Evolutionary conservation across 35 echinoderm and acorn worm species (phyloP), one percentile per base, ranked within the genome.

Genomic region (Apostichopus parvimensis): DNA sequence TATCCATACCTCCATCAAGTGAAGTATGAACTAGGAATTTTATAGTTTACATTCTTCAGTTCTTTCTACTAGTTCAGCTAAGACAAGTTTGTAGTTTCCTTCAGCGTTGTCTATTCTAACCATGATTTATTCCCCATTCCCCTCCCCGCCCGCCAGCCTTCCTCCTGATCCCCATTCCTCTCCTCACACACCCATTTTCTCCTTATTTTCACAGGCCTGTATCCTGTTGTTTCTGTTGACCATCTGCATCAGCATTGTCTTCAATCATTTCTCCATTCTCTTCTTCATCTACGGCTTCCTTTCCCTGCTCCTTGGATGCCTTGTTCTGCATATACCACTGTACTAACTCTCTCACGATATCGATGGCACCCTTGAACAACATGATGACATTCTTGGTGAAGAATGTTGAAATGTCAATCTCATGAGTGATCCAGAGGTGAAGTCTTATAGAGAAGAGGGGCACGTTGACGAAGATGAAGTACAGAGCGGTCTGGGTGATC

Each of bases 361-460:
- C 96, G 6, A 95, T 58, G 12, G 54, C 76, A 25, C 92, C 94
- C 57, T 93, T 91, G 18, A 93, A 91, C 15, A 98, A 78, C 57
- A 83, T 82, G 94, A 98, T 95, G 59, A 98, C 85, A 72, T 98
- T 98, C 86, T 98, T 98, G 52, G 96, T 98, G 25, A 98, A 89
- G 75, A 95, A 98, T 2, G 94, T 98, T 1, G 96, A 95, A 80
- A 98, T 86, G 77, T 98, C 94, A 9, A 92, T 79, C 71, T 95
- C 92, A 80, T 98, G 94, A 5, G 45, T 45, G 34, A 95, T 73
- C 96, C 96, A 98, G 13, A 98, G 87, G 71, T 89, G 87, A 34
- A 93, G 77, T 54, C 96, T 79, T 55, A 98, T 94, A 15, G 60
- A 66, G 75, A 98, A 92, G 55, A 98, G 81, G 25, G 96, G 96